Percentiles rank a stretch among this genome's conserved stretches.
Conservation (phyloP, 2,888 invertebrate species). For the Colostygia pectinataria region DNA sequence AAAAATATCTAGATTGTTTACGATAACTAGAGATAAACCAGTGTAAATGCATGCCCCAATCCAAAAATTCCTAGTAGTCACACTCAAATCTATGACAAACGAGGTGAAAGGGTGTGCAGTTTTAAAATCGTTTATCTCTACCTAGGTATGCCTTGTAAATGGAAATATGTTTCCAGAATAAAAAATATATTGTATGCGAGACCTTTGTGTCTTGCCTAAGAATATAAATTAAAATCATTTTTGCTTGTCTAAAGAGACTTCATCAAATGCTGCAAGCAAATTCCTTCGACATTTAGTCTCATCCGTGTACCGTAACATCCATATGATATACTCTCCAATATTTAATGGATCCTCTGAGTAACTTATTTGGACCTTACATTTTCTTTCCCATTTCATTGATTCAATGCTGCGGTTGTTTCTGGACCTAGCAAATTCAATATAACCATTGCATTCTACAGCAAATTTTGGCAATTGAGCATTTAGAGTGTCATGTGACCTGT, state of each 20-base stretch:
- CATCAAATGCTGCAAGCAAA: conserved; percentile 78
- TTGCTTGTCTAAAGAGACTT: conserved; percentile 57
- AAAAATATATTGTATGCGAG: too few relatives aligned
- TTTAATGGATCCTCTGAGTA: conserved; percentile 81
- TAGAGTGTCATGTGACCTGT: conserved; percentile 63
- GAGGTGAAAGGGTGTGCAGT: too few relatives aligned
- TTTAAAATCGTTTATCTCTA: too few relatives aligned
- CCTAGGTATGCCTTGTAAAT: too few relatives aligned
- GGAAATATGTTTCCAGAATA: too few relatives aligned
- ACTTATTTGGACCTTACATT: conserved; percentile 85
- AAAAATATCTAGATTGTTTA: too few relatives aligned
- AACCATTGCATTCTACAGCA: conserved; percentile 75
- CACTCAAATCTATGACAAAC: too few relatives aligned
- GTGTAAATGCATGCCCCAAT: too few relatives aligned
- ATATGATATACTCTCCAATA: conserved; percentile 82
- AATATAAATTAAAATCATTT: conserved; percentile 30
- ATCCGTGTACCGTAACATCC: conserved; percentile 84
- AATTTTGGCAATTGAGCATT: conserved; percentile 70
- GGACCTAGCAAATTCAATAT: conserved; percentile 68
- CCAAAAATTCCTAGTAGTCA: too few relatives aligned
- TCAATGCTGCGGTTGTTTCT: conserved; percentile 63
- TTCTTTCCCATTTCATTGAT: conserved; percentile 83
- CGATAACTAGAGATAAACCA: too few relatives aligned
- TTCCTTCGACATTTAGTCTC: conserved; percentile 84
- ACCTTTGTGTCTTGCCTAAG: too few relatives aligned